A percentile compares a stretch with the other conserved stretches of the same genome.
Conservation (phyloP, 2,888 invertebrate species). For the Arrhopalites spinosus region DNA sequence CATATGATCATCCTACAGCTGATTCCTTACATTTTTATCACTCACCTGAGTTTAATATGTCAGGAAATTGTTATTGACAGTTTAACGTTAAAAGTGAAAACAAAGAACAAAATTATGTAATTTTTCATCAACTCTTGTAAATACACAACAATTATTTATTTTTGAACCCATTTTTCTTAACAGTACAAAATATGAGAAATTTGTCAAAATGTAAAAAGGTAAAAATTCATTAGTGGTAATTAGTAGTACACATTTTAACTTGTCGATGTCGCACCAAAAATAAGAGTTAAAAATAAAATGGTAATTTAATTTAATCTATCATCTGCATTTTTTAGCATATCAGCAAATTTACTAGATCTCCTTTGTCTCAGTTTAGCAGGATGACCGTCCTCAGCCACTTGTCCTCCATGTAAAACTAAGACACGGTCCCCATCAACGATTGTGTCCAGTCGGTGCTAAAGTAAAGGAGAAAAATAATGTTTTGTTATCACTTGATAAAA, state of each 20-base stretch:
- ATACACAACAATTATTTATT: no score
- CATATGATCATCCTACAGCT: no score
- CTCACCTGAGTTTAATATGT: no score
- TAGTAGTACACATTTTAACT: neutral
- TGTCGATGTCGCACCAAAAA: no score
- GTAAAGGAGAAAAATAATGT: neutral
- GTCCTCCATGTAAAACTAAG: slow-evolving; percentile 72
- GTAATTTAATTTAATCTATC: no score
- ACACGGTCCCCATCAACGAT: slow-evolving; percentile 73
- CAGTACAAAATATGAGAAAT: neutral
- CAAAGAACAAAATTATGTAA: no score
- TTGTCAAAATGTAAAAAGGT: neutral
- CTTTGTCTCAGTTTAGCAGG: slow-evolving; percentile 66
- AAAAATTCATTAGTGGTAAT: neutral
- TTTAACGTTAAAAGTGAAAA: no score
- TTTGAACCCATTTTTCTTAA: neutral
- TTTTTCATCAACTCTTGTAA: no score
- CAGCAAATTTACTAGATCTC: slow-evolving; percentile 66
- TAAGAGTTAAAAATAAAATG: no score
- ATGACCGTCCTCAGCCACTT: slow-evolving; percentile 70
- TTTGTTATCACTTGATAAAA: neutral
- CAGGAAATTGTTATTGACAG: no score
- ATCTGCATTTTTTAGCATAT: slow-evolving; percentile 62
- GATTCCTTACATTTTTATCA: no score
- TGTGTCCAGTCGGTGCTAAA: slow-evolving; percentile 74